A percentile compares a stretch with the other conserved stretches of the same genome.
Evolutionary conservation across 1,140 invertebrate genomes (phyloP).

Genomic region (Macrotrachela quadricornifera): DNA sequence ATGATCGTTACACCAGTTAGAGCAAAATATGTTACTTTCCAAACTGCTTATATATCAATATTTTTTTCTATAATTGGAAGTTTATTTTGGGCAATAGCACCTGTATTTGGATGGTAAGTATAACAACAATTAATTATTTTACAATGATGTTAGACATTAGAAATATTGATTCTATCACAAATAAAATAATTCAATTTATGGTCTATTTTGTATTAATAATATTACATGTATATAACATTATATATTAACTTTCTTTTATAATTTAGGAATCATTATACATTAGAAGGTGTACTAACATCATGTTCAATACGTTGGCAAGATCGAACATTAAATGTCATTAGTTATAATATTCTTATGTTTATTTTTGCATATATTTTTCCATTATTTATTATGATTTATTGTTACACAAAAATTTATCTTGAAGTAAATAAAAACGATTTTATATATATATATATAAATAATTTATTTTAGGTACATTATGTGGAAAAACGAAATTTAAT

Average conservation of each 20-base stretch:
- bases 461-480: no score
- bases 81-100: not conserved
- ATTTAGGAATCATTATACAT: slow-evolving; percentile 5
- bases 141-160: not conserved
- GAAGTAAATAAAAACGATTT: no score
- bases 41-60: slow-evolving; percentile 1
- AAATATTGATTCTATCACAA: slow-evolving; percentile 4
- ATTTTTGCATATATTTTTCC: not conserved
- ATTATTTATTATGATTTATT: not conserved
- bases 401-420: not conserved
- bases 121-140: not conserved
- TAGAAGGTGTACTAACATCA: slow-evolving; percentile 6
- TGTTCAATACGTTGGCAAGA: slow-evolving; percentile 5
- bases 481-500: no score
- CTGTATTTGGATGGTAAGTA: not conserved
- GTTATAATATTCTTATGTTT: slow-evolving; percentile 8
- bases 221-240: not conserved
- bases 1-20: not conserved
- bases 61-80: not conserved
- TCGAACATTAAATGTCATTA: slow-evolving; percentile 7
- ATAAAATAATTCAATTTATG: slow-evolving; percentile 2
- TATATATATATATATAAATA: no score
- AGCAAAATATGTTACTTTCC: not conserved
- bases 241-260: not conserved
- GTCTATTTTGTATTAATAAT: not conserved